A percentile compares a stretch with the other conserved stretches of the same genome.
Evolutionary conservation across 1,140 invertebrate species (phyloP).

Genomic region (Eubasilissa regina): DNA sequence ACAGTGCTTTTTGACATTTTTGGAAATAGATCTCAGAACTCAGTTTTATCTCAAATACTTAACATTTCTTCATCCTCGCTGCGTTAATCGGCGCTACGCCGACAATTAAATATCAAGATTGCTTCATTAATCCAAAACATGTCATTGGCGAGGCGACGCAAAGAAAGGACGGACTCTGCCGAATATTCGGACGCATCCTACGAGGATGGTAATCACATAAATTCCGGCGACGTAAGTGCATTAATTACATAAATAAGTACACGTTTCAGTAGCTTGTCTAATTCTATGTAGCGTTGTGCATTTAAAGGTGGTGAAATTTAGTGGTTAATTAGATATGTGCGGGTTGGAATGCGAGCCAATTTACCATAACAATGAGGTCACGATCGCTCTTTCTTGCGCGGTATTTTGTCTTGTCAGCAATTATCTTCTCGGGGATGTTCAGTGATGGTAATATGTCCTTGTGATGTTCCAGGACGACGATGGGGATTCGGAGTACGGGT

Average conservation of each 20-base stretch:
- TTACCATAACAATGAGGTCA: slow-evolving; percentile 50
- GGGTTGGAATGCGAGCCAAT: slow-evolving; percentile 27
- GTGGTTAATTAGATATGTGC: slow-evolving; percentile 5
- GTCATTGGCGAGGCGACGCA: slow-evolving; percentile 67
- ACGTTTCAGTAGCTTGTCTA: neutral
- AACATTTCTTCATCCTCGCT: neutral
- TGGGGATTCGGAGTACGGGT: slow-evolving; percentile 55
- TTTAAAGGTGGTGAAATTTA: neutral
- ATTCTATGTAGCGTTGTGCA: neutral
- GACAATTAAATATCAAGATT: slow-evolving; percentile 18
- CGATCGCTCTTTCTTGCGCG: slow-evolving; percentile 18
- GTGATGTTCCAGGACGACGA: slow-evolving; percentile 53
- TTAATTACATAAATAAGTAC: slow-evolving; percentile 15
- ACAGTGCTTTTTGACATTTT: slow-evolving; percentile 49
- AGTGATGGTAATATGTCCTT: slow-evolving; percentile 11
- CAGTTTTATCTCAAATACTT: slow-evolving; percentile 20
- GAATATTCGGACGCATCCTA: slow-evolving; percentile 71
- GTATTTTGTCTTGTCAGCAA: slow-evolving; percentile 49
- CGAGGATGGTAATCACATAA: slow-evolving; percentile 66
- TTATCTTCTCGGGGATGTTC: slow-evolving; percentile 5
- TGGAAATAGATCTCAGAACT: slow-evolving; percentile 13
- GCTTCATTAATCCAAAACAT: slow-evolving; percentile 65
- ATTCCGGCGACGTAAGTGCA: slow-evolving; percentile 68
- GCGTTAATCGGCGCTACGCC: slow-evolving; percentile 33
- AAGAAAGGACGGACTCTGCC: slow-evolving; percentile 68